These are phyloP conservation scores for Diaphora mendica DNA, from an alignment of 2,888 invertebrate species.

Conservation along the genomic window DNA sequence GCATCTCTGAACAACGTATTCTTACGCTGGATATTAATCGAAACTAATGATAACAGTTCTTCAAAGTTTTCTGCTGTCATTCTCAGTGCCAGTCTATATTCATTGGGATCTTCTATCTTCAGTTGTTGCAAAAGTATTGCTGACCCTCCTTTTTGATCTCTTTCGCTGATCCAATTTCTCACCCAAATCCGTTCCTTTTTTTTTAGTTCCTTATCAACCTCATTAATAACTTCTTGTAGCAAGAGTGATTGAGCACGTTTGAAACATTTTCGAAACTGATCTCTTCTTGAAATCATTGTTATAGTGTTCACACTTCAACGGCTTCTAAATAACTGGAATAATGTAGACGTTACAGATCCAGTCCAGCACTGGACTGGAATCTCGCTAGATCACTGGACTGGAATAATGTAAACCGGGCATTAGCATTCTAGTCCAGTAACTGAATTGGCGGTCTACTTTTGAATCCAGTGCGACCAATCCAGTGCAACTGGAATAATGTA, in stretches of 20 bases:
- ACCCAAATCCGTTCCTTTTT: conserved; percentile 43
- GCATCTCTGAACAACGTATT: conserved; percentile 30
- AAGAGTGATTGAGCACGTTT: conserved; percentile 34
- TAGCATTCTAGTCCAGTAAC: conserved; percentile 30
- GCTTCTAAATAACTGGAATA: no score
- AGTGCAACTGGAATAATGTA: conserved; percentile 30
- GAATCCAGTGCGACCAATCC: conserved; percentile 14
- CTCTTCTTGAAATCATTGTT: no score
- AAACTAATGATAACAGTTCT: conserved; percentile 24
- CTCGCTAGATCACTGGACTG: not conserved
- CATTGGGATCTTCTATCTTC: no score
- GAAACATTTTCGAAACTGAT: conserved; percentile 34
- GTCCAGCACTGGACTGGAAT: no score
- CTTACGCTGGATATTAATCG: conserved; percentile 18
- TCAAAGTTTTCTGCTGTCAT: conserved; percentile 33
- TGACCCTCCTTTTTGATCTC: no score
- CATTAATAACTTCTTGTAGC: conserved; percentile 23
- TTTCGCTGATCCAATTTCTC: conserved; percentile 12
- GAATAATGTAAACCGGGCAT: conserved; percentile 12
- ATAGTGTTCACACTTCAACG: no score
- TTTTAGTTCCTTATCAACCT: conserved; percentile 24
- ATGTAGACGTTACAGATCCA: no score
- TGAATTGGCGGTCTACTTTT: conserved; percentile 34
- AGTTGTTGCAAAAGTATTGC: no score
- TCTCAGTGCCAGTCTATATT: conserved; percentile 32